Evolutionary conservation across 2,797 vertebrate species (phyloP).

Genomic region (Halcyon smyrnensis): DNA sequence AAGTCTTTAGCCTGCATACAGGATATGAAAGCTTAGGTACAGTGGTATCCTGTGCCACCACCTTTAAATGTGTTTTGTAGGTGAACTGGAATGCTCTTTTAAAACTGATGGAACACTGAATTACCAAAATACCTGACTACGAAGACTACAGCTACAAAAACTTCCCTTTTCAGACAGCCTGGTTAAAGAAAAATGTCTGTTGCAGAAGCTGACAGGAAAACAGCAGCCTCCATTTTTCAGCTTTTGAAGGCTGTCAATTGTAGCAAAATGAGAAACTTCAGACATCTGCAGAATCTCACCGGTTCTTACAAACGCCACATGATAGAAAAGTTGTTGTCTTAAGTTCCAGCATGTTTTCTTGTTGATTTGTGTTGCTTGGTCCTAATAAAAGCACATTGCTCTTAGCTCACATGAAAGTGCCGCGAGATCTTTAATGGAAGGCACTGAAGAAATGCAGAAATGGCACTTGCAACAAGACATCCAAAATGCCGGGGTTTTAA

Average conservation of each 20-base stretch:
- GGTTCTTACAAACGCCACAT: background rate
- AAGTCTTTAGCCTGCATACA: background rate
- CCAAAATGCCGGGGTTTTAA: background rate
- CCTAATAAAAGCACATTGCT: conserved; percentile 11
- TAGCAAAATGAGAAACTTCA: conserved; percentile 41
- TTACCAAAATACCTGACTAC: background rate
- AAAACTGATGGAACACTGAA: conserved; percentile 2
- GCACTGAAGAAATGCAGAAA: conserved; percentile 34
- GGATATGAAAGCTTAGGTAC: background rate
- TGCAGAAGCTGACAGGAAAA: conserved; percentile 7
- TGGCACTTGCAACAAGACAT: background rate
- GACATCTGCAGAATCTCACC: background rate
- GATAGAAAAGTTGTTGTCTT: background rate
- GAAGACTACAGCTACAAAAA: background rate
- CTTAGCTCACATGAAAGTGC: conserved; percentile 43
- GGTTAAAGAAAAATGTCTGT: background rate
- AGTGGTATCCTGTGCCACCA: background rate
- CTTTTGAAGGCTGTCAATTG: background rate
- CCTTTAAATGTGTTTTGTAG: background rate
- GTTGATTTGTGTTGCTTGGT: conserved; percentile 30
- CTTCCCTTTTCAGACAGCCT: background rate
- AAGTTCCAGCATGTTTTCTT: conserved; percentile 31
- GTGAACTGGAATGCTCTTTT: conserved; percentile 49
- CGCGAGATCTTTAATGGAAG: conserved; percentile 3
- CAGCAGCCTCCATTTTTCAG: background rate